Percentiles rank a stretch among this genome's conserved stretches.
These are phyloP conservation scores for Laticauda colubrina DNA, from an alignment of 2,113 vertebrate genomes.

Conservation along the genomic window DNA sequence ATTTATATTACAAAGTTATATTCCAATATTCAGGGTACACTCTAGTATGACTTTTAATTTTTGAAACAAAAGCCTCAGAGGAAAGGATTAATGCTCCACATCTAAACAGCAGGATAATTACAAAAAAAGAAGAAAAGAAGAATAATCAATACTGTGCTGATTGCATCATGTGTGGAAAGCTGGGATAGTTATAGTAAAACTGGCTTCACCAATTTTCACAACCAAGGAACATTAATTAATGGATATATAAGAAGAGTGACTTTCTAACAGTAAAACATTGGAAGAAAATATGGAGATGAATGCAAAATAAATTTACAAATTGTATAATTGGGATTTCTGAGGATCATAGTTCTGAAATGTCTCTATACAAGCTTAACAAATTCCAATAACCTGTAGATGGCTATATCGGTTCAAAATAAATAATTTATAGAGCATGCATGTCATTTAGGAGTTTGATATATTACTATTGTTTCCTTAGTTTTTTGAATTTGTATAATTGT, in stretches of 20 bases:
- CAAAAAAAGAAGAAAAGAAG: not conserved
- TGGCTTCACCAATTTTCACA: not conserved
- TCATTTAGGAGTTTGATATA: not conserved
- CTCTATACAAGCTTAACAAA: not conserved
- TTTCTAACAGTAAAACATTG: not conserved
- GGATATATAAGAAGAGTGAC: not conserved
- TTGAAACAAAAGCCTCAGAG: not conserved
- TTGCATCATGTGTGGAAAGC: not conserved
- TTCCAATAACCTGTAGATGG: not conserved
- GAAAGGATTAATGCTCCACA: not conserved
- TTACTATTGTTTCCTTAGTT: not conserved
- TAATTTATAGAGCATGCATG: not conserved
- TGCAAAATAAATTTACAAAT: not conserved
- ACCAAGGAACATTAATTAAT: not conserved
- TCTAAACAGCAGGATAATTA: not conserved
- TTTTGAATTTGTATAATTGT: not conserved
- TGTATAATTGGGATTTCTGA: not conserved
- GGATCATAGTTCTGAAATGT: not conserved
- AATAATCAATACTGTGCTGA: not conserved
- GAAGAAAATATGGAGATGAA: not conserved
- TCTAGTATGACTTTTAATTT: not conserved
- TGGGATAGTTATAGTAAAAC: not conserved
- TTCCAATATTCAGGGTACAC: not conserved
- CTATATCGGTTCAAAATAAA: not conserved
- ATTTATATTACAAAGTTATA: not conserved